Conservation (phyloP, 2,888 invertebrate genomes). For the Scelioninae gen. 2 region DNA sequence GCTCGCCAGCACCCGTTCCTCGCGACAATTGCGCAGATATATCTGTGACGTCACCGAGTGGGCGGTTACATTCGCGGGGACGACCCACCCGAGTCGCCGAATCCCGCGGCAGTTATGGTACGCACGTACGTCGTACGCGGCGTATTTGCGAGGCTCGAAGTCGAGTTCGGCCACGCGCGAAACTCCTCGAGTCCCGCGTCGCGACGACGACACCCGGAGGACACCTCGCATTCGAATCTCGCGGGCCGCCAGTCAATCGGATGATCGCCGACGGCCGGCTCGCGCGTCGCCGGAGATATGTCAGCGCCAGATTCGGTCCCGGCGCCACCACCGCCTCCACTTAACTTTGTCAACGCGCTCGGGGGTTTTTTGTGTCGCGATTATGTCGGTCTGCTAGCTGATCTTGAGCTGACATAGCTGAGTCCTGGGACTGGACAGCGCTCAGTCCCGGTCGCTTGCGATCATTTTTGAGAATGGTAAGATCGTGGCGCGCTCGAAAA, state of each 20-base stretch:
- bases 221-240: slow-evolving; percentile 40
- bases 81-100: slow-evolving; percentile 63
- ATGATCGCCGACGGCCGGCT: slow-evolving; percentile 11
- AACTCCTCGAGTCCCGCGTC: neutral
- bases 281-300: slow-evolving; percentile 3
- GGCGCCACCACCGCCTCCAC: slow-evolving; percentile 13
- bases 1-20: slow-evolving; percentile 63
- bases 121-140: slow-evolving; percentile 23
- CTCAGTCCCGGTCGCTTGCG: slow-evolving; percentile 11
- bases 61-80: slow-evolving; percentile 68
- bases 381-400: slow-evolving; percentile 5
- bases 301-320: neutral
- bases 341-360: slow-evolving; percentile 10
- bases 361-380: slow-evolving; percentile 35
- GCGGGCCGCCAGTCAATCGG: slow-evolving; percentile 34
- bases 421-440: neutral
- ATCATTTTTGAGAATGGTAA: slow-evolving; percentile 12
- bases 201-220: neutral
- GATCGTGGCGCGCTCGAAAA: slow-evolving; percentile 7
- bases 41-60: slow-evolving; percentile 65
- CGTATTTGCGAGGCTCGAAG: slow-evolving; percentile 7
- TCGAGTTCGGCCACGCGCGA: too few species aligned
- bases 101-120: slow-evolving; percentile 47
- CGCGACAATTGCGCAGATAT: slow-evolving; percentile 65
- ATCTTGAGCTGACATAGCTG: slow-evolving; percentile 8